A percentile compares a stretch with the other conserved stretches of the same genome.
These are phyloP conservation scores for Samia ricini DNA, from an alignment of 1,140 invertebrate genomes.

Conservation along the genomic window DNA sequence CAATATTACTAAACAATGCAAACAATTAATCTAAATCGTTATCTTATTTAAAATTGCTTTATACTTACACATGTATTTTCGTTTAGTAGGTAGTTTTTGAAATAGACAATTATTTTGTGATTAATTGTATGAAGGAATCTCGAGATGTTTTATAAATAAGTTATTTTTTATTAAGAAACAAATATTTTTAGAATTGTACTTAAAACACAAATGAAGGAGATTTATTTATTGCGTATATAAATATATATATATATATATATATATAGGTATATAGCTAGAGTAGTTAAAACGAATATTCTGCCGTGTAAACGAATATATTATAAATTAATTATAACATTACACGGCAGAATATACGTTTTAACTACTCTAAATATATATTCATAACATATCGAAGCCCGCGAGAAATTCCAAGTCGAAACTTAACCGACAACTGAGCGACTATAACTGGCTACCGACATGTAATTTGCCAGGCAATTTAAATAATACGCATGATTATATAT, in stretches of 20 bases:
- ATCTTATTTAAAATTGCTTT: too few relatives aligned
- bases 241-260: background rate
- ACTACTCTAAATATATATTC: constrained; percentile 13
- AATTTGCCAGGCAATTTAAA: constrained; percentile 74
- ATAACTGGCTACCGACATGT: constrained; percentile 55
- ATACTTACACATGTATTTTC: too few relatives aligned
- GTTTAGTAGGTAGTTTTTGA: too few relatives aligned
- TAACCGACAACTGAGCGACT: constrained; percentile 58
- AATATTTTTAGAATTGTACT: background rate
- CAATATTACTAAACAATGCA: too few relatives aligned
- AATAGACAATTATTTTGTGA: too few relatives aligned
- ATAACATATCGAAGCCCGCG: constrained; percentile 40
- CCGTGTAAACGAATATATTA: too few relatives aligned
- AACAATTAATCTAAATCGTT: too few relatives aligned
- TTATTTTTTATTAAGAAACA: background rate
- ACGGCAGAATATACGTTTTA: background rate
- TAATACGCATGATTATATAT: constrained; percentile 73
- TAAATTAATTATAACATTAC: too few relatives aligned
- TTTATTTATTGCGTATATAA: background rate
- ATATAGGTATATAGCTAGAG: constrained; percentile 19
- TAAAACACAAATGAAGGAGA: background rate
- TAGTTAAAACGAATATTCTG: background rate
- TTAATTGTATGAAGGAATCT: too few relatives aligned
- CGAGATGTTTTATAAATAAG: background rate
- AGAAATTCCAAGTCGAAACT: constrained; percentile 60